Evolutionary conservation across 2,888 invertebrate genomes (phyloP).

Genomic region (Spisula subtruncata): DNA sequence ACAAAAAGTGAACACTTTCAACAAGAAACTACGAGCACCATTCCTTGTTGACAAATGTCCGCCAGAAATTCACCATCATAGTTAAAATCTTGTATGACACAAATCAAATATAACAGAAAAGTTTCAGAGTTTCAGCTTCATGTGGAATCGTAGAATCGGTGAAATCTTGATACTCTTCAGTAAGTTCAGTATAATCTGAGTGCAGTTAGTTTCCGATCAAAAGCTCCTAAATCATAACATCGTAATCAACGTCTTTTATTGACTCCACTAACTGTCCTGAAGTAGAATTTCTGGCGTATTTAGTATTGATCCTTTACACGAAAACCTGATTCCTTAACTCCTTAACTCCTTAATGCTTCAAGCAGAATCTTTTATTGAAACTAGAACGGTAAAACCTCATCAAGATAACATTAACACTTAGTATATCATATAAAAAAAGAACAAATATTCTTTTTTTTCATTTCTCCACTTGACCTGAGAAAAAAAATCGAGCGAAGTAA

Average conservation of each 20-base stretch:
- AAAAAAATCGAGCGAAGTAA: not conserved
- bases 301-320: slow-evolving; percentile 9
- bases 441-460: not conserved
- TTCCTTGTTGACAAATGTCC: slow-evolving; percentile 4
- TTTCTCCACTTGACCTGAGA: not conserved
- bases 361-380: slow-evolving; percentile 36
- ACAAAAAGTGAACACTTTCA: not conserved
- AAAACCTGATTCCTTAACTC: not conserved
- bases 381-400: not conserved
- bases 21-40: not conserved
- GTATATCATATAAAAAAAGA: not conserved
- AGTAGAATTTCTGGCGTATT: slow-evolving; percentile 32
- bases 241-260: slow-evolving; percentile 50
- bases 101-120: not conserved
- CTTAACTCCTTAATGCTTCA: too few relatives aligned
- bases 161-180: not conserved
- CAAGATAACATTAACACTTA: not conserved
- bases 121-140: not conserved
- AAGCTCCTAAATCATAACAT: slow-evolving; percentile 46
- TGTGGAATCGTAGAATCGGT: too few relatives aligned
- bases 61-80: not conserved
- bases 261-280: slow-evolving; percentile 36
- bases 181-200: not conserved
- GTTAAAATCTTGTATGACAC: not conserved
- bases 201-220: slow-evolving; percentile 52